Percentiles rank a stretch among this genome's conserved stretches.
phyloP scores from a whole-genome alignment of 2,113 vertebrate genomes.

The Eubucco bourcierii region DNA sequence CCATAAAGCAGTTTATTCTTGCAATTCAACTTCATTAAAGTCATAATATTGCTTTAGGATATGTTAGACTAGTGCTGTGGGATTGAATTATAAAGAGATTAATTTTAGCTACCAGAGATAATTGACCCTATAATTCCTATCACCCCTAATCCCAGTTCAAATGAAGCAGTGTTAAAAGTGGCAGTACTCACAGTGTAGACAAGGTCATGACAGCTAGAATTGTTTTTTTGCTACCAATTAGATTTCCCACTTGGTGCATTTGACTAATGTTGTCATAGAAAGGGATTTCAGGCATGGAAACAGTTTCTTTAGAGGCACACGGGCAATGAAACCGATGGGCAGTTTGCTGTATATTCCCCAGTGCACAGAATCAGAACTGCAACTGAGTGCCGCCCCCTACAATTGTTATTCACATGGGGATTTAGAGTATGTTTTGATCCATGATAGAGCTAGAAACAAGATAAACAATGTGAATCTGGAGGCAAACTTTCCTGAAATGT shows the following conservation, averaged over 20 bases:
- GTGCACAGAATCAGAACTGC: neutral
- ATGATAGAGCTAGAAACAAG: neutral
- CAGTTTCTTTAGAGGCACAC: neutral
- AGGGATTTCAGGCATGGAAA: slow-evolving; percentile 34
- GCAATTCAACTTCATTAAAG: slow-evolving; percentile 49
- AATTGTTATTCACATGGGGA: neutral
- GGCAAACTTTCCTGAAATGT: slow-evolving; percentile 4
- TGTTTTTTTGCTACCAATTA: slow-evolving; percentile 55
- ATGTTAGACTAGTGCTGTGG: slow-evolving; percentile 22
- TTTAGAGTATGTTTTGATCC: neutral
- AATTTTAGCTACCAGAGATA: slow-evolving; percentile 42
- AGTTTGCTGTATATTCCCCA: neutral
- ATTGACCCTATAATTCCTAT: slow-evolving; percentile 62
- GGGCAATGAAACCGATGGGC: neutral
- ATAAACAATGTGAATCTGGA: neutral
- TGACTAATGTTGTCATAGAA: slow-evolving; percentile 38
- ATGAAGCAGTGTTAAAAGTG: slow-evolving; percentile 48
- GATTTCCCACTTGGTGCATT: slow-evolving; percentile 44
- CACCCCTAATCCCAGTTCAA: slow-evolving; percentile 58
- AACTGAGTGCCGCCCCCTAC: neutral
- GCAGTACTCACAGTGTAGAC: slow-evolving; percentile 39
- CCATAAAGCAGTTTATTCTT: slow-evolving; percentile 59
- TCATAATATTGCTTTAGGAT: slow-evolving; percentile 41
- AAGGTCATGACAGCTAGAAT: slow-evolving; percentile 51
- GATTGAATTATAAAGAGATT: slow-evolving; percentile 63